Conservation (phyloP, 1,140 invertebrate genomes). For the Lineus longissimus region DNA sequence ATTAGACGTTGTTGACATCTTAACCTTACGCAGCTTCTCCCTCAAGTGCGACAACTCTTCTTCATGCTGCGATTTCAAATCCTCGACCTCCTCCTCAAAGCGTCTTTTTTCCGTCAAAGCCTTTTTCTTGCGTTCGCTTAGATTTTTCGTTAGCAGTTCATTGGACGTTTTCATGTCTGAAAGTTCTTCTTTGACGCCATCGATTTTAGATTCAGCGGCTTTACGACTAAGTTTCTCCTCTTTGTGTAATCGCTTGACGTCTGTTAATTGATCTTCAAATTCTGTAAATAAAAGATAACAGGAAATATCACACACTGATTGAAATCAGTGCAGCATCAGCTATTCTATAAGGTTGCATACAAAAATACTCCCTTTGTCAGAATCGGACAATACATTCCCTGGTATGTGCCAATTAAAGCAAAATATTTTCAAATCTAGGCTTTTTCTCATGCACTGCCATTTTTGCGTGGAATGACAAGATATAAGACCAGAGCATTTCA, state of each 20-base stretch:
- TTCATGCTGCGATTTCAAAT: conserved; percentile 39
- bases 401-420: no score
- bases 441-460: no score
- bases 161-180: conserved; percentile 36
- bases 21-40: conserved; percentile 39
- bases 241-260: conserved; percentile 27
- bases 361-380: no score
- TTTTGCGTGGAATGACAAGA: no score
- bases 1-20: conserved; percentile 32
- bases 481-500: no score
- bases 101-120: conserved; percentile 36
- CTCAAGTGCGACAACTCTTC: conserved; percentile 39
- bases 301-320: background rate
- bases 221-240: conserved; percentile 40
- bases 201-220: conserved; percentile 30
- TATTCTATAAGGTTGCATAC: no score
- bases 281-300: conserved; percentile 27
- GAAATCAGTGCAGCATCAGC: no score
- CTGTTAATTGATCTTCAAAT: conserved; percentile 36
- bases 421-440: no score
- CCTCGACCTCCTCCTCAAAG: conserved; percentile 45
- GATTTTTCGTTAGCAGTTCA: conserved; percentile 36
- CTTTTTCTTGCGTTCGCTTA: conserved; percentile 45
- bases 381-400: no score
- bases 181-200: conserved; percentile 36